These are phyloP conservation scores for Phyllostomus hastatus DNA, from an alignment of 2,113 vertebrate genomes.

Conservation along the genomic window DNA sequence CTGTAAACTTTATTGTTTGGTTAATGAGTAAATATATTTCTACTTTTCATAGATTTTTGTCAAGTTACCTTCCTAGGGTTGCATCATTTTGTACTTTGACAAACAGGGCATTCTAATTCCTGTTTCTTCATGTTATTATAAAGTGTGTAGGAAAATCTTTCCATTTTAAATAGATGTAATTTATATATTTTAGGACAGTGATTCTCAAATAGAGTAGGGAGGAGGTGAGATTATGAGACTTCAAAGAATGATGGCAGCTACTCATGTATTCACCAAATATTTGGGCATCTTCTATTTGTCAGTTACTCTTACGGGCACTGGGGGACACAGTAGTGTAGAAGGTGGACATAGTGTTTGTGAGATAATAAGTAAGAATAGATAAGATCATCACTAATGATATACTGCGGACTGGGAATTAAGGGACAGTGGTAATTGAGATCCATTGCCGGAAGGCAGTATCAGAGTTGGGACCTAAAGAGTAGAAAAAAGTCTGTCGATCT, in stretches of 20 bases:
- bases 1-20: not conserved
- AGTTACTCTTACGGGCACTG: not conserved
- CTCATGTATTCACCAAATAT: not conserved
- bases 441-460: not conserved
- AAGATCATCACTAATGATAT: not conserved
- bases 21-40: not conserved
- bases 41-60: not conserved
- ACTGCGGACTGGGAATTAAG: not conserved
- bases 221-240: not conserved
- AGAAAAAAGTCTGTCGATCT: not conserved
- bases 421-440: not conserved
- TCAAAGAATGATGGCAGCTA: not conserved
- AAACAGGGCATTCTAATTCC: not conserved
- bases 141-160: not conserved
- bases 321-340: not conserved
- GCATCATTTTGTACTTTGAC: not conserved
- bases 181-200: not conserved
- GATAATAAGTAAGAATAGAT: not conserved
- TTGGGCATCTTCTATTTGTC: not conserved
- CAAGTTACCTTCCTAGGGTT: not conserved
- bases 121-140: not conserved
- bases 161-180: not conserved
- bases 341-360: not conserved
- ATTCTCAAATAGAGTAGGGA: not conserved
- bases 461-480: not conserved